A percentile compares a stretch with the other conserved stretches of the same genome.
Evolutionary conservation across 1,140 invertebrate genomes (phyloP).

Genomic region (Rhyzopertha dominica): DNA sequence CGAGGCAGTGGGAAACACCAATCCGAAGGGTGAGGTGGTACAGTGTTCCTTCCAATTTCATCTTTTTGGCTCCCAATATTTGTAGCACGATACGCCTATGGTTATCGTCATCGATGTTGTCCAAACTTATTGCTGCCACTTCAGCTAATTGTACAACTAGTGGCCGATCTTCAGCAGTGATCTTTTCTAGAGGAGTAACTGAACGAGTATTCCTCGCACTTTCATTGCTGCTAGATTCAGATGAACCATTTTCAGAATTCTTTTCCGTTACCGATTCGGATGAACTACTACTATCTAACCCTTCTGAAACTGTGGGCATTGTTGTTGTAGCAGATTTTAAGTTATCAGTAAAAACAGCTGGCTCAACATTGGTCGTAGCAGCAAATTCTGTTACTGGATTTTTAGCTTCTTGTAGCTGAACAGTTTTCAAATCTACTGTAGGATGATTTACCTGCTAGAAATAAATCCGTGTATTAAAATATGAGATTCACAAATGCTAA

Average conservation of each 20-base stretch:
- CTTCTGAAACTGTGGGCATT: background rate
- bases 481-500: no score
- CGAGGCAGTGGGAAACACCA: slow-evolving; percentile 36
- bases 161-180: slow-evolving; percentile 13
- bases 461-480: no score
- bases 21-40: slow-evolving; percentile 40
- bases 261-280: background rate
- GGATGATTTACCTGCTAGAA: no score
- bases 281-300: background rate
- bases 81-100: slow-evolving; percentile 38
- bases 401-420: no score
- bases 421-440: no score
- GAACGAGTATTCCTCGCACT: slow-evolving; percentile 1
- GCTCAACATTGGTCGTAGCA: no score
- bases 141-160: slow-evolving; percentile 39
- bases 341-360: no score
- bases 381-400: no score
- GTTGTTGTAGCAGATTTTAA: no score
- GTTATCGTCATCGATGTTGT: slow-evolving; percentile 42
- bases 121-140: slow-evolving; percentile 38
- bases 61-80: slow-evolving; percentile 40
- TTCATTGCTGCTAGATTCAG: background rate
- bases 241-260: background rate
- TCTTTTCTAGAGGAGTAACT: background rate
- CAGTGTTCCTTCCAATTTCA: slow-evolving; percentile 32